Evolutionary conservation across 2,797 vertebrate species (phyloP).

Genomic region (Melanotaenia pygmaea): DNA sequence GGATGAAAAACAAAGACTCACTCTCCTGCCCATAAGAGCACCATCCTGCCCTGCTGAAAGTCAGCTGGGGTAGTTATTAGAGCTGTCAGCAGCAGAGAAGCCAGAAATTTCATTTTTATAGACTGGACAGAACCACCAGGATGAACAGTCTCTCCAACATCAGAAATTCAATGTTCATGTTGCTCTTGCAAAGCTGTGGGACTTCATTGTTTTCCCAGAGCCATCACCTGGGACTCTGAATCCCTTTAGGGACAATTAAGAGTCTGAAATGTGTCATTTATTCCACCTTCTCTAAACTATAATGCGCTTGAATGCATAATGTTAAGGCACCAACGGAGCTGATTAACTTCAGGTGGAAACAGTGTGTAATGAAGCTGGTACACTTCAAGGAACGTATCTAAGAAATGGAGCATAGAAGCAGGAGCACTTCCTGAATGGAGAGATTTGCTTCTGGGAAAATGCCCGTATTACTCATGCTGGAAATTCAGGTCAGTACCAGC

Average conservation of each 20-base stretch:
- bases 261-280: constrained; percentile 6
- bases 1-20: neutral
- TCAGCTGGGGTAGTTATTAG: constrained; percentile 28
- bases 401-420: neutral
- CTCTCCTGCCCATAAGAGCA: constrained; percentile 1
- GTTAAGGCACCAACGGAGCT: neutral
- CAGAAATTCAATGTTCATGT: constrained; percentile 28
- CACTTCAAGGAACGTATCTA: neutral
- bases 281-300: neutral
- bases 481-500: neutral
- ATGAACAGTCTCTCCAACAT: neutral
- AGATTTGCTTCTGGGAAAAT: neutral
- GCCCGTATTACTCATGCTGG: neutral
- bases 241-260: constrained; percentile 6
- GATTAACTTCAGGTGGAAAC: neutral
- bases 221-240: constrained; percentile 17
- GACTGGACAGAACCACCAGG: constrained; percentile 3
- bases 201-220: constrained; percentile 12
- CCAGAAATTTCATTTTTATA: constrained; percentile 21
- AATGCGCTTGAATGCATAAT: neutral
- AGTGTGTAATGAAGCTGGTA: neutral
- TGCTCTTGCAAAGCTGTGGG: constrained; percentile 15
- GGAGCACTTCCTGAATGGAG: constrained; percentile 1
- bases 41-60: constrained; percentile 19
- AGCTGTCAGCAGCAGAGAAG: constrained; percentile 28